Evolutionary conservation across 2,888 invertebrate genomes (phyloP).

Genomic region (Eupithecia inturbata): DNA sequence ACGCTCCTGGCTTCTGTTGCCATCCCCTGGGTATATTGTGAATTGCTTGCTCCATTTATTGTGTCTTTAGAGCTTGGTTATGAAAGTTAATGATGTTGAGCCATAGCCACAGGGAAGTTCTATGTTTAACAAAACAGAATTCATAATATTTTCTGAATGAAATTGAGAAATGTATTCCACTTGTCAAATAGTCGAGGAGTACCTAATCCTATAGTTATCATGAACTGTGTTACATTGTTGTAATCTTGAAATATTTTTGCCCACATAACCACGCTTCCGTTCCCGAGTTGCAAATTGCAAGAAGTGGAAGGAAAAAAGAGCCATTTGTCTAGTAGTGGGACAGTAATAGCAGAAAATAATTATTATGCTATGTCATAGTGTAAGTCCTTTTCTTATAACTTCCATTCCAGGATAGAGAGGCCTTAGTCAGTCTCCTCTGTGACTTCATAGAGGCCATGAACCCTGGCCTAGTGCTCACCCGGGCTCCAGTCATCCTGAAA

Average conservation of each 20-base stretch:
- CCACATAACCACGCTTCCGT: neutral
- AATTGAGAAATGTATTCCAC: neutral
- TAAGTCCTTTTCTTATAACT: neutral
- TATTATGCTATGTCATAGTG: neutral
- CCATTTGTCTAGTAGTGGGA: neutral
- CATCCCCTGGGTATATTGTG: too few species aligned
- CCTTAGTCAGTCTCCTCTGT: conserved; percentile 87
- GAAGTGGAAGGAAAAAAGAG: neutral
- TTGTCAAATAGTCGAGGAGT: too few species aligned
- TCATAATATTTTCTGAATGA: neutral
- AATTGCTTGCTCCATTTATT: too few species aligned
- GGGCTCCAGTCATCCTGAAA: conserved; percentile 85
- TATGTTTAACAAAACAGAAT: neutral
- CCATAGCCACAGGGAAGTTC: neutral
- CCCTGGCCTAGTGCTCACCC: conserved; percentile 84
- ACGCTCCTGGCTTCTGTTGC: too few species aligned
- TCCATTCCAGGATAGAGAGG: conserved; percentile 83
- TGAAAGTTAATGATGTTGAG: neutral
- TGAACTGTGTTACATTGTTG: neutral
- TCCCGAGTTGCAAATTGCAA: neutral
- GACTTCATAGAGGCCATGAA: conserved; percentile 91
- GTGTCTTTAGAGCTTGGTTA: neutral
- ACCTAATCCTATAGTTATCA: too few species aligned
- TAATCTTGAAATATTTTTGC: neutral
- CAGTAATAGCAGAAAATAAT: neutral